Conservation (phyloP, 2,888 invertebrate genomes). For the Dioctria rufipes region DNA sequence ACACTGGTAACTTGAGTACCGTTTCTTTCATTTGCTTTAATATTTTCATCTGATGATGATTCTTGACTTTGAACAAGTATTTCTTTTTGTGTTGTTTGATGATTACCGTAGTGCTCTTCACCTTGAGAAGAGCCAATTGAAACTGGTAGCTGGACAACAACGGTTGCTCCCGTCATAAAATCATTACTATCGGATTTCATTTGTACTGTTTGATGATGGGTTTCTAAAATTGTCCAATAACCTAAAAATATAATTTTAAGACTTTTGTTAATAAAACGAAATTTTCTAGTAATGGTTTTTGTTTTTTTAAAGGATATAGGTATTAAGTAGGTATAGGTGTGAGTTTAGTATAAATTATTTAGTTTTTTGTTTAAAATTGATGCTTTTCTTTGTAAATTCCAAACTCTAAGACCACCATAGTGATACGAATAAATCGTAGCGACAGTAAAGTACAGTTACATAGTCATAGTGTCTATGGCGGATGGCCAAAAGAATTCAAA, state of each 20-base stretch:
- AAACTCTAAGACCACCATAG: no score
- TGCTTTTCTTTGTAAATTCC: no score
- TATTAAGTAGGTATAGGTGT: no score
- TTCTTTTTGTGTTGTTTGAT: constrained; percentile 56
- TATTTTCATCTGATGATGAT: background rate
- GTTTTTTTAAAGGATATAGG: no score
- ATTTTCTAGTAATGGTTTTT: no score
- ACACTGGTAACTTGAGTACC: background rate
- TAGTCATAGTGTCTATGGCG: no score
- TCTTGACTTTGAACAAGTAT: constrained; percentile 14
- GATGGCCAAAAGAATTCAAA: no score
- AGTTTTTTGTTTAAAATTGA: no score
- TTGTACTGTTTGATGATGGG: constrained; percentile 64
- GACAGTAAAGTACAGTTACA: no score
- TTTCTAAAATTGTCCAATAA: constrained; percentile 70
- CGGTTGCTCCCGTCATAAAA: constrained; percentile 49
- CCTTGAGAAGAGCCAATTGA: constrained; percentile 25
- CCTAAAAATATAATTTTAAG: constrained; percentile 61
- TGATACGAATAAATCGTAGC: no score
- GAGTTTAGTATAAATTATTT: no score
- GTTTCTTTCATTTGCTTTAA: constrained; percentile 5
- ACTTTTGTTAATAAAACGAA: constrained; percentile 38
- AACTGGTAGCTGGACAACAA: constrained; percentile 57
- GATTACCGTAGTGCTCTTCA: constrained; percentile 49
- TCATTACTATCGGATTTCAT: constrained; percentile 58